A percentile compares a stretch with the other conserved stretches of the same genome.
Evolutionary conservation across 2,888 invertebrate genomes (phyloP).

Genomic region (Protonemura montana): DNA sequence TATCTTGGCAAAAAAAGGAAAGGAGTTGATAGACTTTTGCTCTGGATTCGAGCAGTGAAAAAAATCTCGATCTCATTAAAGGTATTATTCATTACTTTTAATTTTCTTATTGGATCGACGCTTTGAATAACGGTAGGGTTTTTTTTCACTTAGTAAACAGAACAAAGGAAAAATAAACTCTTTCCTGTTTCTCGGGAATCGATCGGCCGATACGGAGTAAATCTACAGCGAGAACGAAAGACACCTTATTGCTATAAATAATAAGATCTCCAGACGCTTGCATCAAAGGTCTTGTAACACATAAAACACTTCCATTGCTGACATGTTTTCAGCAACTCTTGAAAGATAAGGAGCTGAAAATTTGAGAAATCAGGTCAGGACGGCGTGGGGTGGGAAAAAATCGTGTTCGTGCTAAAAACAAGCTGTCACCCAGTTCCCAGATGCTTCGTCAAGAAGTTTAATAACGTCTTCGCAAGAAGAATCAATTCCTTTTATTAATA

Average conservation of each 20-base stretch:
- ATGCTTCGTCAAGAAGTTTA: slow-evolving; percentile 19
- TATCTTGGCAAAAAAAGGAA: background rate
- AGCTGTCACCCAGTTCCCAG: slow-evolving; percentile 9
- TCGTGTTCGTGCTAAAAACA: background rate
- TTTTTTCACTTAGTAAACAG: background rate
- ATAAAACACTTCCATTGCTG: background rate
- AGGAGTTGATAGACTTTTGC: background rate
- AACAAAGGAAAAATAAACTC: no score
- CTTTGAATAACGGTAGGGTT: background rate
- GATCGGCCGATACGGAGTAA: background rate
- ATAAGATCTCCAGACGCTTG: background rate
- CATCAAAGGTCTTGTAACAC: background rate
- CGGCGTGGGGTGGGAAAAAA: background rate
- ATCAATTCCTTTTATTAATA: slow-evolving; percentile 12
- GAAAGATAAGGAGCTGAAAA: slow-evolving; percentile 13
- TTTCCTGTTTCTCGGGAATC: background rate
- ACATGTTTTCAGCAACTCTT: background rate
- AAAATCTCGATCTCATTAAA: background rate
- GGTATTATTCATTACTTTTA: background rate
- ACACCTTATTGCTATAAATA: background rate
- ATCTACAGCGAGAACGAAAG: background rate
- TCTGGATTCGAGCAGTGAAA: background rate
- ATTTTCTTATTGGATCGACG: background rate
- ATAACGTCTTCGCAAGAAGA: slow-evolving; percentile 1
- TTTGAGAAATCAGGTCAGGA: background rate